A percentile compares a stretch with the other conserved stretches of the same genome.
Conservation (phyloP, 2,113 vertebrate species). For the Microcebus tavaratra region DNA sequence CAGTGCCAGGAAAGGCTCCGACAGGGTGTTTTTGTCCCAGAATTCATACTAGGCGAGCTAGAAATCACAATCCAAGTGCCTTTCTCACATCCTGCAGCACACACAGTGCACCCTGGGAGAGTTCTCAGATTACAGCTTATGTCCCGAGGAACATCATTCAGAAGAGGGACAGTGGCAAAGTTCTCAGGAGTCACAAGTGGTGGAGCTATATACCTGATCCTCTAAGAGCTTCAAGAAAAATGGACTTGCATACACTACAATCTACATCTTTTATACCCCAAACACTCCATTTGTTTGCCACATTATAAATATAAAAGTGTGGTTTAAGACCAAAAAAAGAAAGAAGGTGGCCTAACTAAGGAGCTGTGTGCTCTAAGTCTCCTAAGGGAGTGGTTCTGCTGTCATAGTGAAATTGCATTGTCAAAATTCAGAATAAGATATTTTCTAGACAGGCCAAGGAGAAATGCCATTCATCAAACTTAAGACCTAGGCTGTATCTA, state of each 20-base stretch:
- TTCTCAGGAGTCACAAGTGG: neutral
- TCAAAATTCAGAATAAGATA: neutral
- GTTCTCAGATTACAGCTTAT: neutral
- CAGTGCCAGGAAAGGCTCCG: neutral
- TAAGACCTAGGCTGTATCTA: neutral
- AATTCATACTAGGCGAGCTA: neutral
- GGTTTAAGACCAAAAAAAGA: neutral
- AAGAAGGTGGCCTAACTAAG: neutral
- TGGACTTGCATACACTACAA: neutral
- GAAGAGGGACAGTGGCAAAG: neutral
- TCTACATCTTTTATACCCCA: neutral
- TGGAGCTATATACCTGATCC: neutral
- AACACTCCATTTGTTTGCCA: neutral
- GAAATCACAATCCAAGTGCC: neutral
- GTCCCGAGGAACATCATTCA: neutral
- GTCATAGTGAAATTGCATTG: neutral
- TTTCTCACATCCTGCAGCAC: neutral
- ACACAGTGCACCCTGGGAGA: too few relatives aligned
- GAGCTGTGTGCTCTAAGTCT: neutral
- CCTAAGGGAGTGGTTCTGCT: neutral
- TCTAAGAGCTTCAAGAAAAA: neutral
- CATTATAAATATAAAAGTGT: neutral
- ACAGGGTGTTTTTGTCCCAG: neutral
- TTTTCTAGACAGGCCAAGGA: neutral
- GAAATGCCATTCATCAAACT: neutral